These are phyloP conservation scores for Chloropsis cyanopogon DNA, from an alignment of 2,113 vertebrate species.

Conservation along the genomic window DNA sequence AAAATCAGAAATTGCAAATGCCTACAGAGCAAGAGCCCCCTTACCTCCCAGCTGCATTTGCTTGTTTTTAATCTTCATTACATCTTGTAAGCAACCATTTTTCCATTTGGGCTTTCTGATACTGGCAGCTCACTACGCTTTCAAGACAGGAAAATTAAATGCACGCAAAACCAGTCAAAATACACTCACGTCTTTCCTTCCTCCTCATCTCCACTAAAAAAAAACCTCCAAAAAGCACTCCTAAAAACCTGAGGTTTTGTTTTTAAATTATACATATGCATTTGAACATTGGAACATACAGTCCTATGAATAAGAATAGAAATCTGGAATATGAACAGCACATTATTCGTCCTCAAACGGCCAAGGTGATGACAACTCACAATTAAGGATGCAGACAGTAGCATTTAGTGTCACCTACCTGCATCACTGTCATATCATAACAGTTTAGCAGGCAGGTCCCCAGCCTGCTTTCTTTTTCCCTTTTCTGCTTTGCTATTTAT, in stretches of 20 bases:
- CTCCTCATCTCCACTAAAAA: not conserved
- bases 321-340: slow-evolving; percentile 27
- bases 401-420: slow-evolving; percentile 64
- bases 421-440: slow-evolving; percentile 39
- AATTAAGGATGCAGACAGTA: slow-evolving; percentile 65
- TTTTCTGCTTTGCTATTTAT: slow-evolving; percentile 67
- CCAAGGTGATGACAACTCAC: slow-evolving; percentile 61
- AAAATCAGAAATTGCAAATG: slow-evolving; percentile 38
- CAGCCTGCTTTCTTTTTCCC: slow-evolving; percentile 37
- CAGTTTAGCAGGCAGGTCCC: slow-evolving; percentile 51
- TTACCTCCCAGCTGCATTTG: not conserved
- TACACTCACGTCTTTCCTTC: not conserved
- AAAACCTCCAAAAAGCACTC: not conserved
- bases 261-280: not conserved
- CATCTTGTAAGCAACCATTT: slow-evolving; percentile 13
- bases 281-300: not conserved
- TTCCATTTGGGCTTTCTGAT: not conserved
- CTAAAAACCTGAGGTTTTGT: not conserved
- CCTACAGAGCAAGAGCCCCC: not conserved
- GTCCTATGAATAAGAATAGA: slow-evolving; percentile 7
- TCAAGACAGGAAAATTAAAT: not conserved
- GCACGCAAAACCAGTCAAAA: not conserved
- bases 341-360: slow-evolving; percentile 23
- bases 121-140: not conserved
- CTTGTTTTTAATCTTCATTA: slow-evolving; percentile 43